Conservation (phyloP, 2,113 vertebrate genomes). For the Alouatta palliata region DNA sequence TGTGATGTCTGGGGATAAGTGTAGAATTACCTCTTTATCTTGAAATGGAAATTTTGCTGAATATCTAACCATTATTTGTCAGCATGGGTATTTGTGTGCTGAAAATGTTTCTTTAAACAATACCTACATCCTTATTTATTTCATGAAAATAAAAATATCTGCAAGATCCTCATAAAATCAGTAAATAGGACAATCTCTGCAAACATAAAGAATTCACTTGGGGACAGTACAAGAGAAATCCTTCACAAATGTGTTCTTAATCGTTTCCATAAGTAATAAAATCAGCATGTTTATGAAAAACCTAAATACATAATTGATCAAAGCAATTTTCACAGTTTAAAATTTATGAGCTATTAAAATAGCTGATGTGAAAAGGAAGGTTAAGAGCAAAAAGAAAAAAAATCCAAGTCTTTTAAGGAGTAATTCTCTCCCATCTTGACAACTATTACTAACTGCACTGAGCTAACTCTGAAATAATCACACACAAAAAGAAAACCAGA, state of each 20-base stretch:
- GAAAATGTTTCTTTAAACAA: conserved; percentile 48
- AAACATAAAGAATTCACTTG: conserved; percentile 63
- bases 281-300: conserved; percentile 76
- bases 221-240: conserved; percentile 32
- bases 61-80: conserved; percentile 39
- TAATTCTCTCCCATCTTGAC: conserved; percentile 56
- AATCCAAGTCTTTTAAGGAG: conserved; percentile 20
- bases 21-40: not conserved
- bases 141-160: conserved; percentile 61
- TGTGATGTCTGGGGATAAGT: not conserved
- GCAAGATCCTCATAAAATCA: conserved; percentile 55
- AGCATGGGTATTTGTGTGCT: not conserved
- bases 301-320: conserved; percentile 79
- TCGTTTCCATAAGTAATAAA: conserved; percentile 64
- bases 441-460: conserved; percentile 18
- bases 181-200: conserved; percentile 62
- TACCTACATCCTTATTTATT: conserved; percentile 43
- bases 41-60: not conserved
- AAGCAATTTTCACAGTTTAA: conserved; percentile 78
- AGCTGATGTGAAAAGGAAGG: conserved; percentile 67
- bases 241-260: conserved; percentile 58
- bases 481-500: not conserved
- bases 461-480: conserved; percentile 32
- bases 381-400: conserved; percentile 20
- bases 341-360: conserved; percentile 75